Evolutionary conservation across 2,888 invertebrate species (phyloP), one percentile per base, ranked within the genome.

Genomic region (Clostera curtula): DNA sequence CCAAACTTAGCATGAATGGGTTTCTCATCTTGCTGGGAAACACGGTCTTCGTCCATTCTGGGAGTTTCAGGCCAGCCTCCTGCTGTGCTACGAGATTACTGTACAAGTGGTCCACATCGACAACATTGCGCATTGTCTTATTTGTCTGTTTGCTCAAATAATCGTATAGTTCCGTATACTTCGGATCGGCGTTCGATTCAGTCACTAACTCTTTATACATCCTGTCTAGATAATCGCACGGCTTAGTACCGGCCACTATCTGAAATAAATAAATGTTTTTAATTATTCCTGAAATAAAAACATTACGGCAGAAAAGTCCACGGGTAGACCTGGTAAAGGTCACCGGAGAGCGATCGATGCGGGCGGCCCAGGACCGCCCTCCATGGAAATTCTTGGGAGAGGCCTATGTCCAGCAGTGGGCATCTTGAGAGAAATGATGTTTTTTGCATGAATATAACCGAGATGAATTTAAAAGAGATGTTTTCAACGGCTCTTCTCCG

Each of bases 91-190:
- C 85, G 4, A 93, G 66, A 0, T 89, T 90, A 54, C 90, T 90
- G 55, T 89, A 93, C 5, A 94, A 64, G 25, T 86, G 86, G 62
- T 93, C 93, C 2, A 92, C 87, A 13, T 88, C 85, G n/a, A 88
- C 62, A 3, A 93, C 83, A 39, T 84, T 89, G 4, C 64, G 55
- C 53, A 83, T 62, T 21, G 59, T 74, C 40, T 84, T 73, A 30
- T 83, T 84, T 5, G 82, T 76, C 31, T 84, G 57, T 49, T 72
- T 74, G 20, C 87, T 86, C 19, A 94, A 62, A 44, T 89, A 85
- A 19, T 86, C 73, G 56, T 89, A 92, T 13, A 93, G 69, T 22
- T 89, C 85, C n/a, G 65, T 55, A 49, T 88, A 87, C 84, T 82
- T 49, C 55, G 82, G 56, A 80, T 87, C 42, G 76, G 64, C 51